Evolutionary conservation across 2,797 vertebrate genomes (phyloP), one percentile per base, ranked within the genome.

Genomic region (Gymnothorax javanicus): DNA sequence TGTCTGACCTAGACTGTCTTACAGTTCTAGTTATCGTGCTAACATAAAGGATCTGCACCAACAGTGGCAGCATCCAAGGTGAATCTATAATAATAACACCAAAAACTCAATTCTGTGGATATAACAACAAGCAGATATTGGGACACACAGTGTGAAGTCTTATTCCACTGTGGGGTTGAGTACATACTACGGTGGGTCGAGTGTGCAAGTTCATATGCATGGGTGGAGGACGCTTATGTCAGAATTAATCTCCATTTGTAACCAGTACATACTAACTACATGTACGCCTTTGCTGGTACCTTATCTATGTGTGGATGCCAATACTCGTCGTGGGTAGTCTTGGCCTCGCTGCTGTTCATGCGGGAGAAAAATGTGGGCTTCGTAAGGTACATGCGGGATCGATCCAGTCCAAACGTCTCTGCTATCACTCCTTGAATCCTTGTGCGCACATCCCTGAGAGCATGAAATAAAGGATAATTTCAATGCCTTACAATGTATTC

Each of bases 331-430:
- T 99, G 98, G 0, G 97, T 93, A 1, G 98, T 99, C 91, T 95
- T 97, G 85, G 98, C 97, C 3, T 62, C 92, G 0, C 97, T 97
- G 94, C 92, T 97, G 94, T 99, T 99, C 93, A 99, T 99, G 60
- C 98, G 96, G 27, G 98, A 99, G 96, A 99, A 99, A 96, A 99
- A 99, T 0, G 98, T 99, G 87, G 98, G 98, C 92, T 99, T 99
- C 11, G 98, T 99, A 90, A 99, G 97, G 94, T 96, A 95, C 94
- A 99, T 88, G 4, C 95, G 93, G 58, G 93, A 90, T 0, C 90
- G 88, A 57, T 96, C 95, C 94, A 99, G 94, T 1, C 93, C 96
- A 69, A 99, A 99, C 0, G 95, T 95, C 90, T 96, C 91, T 0
- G 98, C 97, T 1, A 99, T 95, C n/a, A 92, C 91, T 0, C 94